phyloP scores from a whole-genome alignment of 2,888 invertebrate genomes.

The Drosophila parthenogenetica region DNA sequence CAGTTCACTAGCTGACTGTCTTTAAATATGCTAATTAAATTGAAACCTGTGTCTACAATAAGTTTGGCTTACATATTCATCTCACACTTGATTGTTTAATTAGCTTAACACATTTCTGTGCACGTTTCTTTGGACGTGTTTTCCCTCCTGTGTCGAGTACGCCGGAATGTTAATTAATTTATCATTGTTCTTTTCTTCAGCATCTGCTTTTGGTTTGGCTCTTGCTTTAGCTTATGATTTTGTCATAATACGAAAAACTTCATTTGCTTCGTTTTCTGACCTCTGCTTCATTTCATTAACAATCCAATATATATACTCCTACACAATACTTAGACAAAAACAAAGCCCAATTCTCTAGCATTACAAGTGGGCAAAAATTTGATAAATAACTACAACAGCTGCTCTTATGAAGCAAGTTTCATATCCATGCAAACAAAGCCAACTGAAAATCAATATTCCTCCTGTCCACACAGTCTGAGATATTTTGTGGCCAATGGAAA shows the following conservation, averaged over 20 bases:
- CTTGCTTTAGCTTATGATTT: constrained; percentile 41
- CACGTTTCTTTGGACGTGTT: constrained; percentile 61
- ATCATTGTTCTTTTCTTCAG: constrained; percentile 66
- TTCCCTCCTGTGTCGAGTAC: constrained; percentile 32
- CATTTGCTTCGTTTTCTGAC: constrained; percentile 29
- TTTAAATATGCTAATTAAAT: constrained; percentile 46
- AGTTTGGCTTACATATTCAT: constrained; percentile 21
- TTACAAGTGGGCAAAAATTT: constrained; percentile 57
- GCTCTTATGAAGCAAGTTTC: constrained; percentile 42
- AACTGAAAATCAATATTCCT: constrained; percentile 51
- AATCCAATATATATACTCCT: constrained; percentile 44
- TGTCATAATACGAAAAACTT: constrained; percentile 55
- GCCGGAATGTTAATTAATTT: constrained; percentile 68
- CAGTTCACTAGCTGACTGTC: not conserved
- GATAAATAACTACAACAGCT: constrained; percentile 66
- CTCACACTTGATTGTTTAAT: constrained; percentile 46
- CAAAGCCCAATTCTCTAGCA: constrained; percentile 47
- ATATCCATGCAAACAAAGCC: constrained; percentile 16
- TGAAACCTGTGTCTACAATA: constrained; percentile 17
- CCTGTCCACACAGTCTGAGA: constrained; percentile 1
- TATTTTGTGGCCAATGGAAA: constrained; percentile 18
- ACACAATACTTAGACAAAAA: constrained; percentile 23
- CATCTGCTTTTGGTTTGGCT: constrained; percentile 19
- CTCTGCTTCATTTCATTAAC: constrained; percentile 52
- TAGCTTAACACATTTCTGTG: constrained; percentile 56